A percentile compares a stretch with the other conserved stretches of the same genome.
phyloP scores from a whole-genome alignment of 2,113 vertebrate species.

The Aythya baeri region DNA sequence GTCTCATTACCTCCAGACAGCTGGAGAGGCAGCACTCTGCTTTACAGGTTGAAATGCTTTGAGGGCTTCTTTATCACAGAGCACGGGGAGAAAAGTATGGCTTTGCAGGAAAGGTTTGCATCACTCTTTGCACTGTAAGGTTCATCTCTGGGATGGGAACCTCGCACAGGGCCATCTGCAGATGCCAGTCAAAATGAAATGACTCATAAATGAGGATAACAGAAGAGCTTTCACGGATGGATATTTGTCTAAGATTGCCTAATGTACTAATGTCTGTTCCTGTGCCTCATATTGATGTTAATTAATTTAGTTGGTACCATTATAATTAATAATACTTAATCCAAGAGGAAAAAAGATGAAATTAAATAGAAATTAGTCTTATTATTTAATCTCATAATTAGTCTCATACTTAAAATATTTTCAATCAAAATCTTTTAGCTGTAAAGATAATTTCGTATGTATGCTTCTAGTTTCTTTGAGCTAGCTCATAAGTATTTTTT shows the following conservation, averaged over 20 bases:
- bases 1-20: slow-evolving; percentile 36
- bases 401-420: background rate
- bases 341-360: background rate
- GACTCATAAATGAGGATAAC: background rate
- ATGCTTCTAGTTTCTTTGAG: background rate
- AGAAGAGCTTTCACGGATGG: slow-evolving; percentile 7
- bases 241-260: slow-evolving; percentile 4
- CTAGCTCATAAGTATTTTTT: background rate
- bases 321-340: background rate
- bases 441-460: background rate
- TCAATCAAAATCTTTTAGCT: background rate
- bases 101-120: background rate
- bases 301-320: slow-evolving; percentile 11
- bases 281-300: background rate
- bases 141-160: slow-evolving; percentile 1
- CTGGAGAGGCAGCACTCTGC: slow-evolving; percentile 32
- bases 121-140: background rate
- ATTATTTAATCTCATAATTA: background rate
- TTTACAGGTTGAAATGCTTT: slow-evolving; percentile 42
- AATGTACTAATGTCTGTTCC: background rate
- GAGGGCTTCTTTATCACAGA: background rate
- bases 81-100: background rate
- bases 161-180: background rate
- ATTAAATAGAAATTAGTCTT: slow-evolving; percentile 29
- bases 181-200: background rate